These are phyloP conservation scores for Latrodectus elegans DNA, from an alignment of 2,888 invertebrate species.

Conservation along the genomic window DNA sequence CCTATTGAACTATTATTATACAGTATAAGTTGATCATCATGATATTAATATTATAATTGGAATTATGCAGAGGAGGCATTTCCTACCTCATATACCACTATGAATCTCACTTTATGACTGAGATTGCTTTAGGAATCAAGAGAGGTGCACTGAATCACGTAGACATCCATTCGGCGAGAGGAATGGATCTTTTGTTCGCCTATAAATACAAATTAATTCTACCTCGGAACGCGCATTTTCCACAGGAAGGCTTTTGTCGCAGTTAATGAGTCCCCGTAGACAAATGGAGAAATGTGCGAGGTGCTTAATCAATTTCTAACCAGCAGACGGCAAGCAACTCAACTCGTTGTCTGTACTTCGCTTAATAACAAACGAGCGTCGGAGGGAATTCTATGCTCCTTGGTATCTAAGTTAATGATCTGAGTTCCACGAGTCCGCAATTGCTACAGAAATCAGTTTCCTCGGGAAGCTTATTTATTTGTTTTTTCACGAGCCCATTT, in stretches of 20 bases:
- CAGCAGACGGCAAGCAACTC: conserved; percentile 42
- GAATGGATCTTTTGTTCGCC: conserved; percentile 53
- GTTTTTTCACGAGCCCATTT: too few relatives aligned
- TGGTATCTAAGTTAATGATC: conserved; percentile 51
- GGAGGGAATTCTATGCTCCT: conserved; percentile 45
- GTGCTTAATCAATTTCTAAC: conserved; percentile 60
- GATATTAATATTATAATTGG: too few relatives aligned
- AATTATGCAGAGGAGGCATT: too few relatives aligned
- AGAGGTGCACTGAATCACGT: neutral
- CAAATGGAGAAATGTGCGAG: conserved; percentile 56
- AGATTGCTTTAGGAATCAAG: too few relatives aligned
- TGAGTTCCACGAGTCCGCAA: conserved; percentile 4
- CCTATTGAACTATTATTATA: too few relatives aligned
- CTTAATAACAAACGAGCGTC: conserved; percentile 59
- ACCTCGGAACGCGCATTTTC: conserved; percentile 31
- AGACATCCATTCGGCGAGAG: conserved; percentile 18
- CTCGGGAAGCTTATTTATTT: too few relatives aligned
- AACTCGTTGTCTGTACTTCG: conserved; percentile 34
- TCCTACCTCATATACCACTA: too few relatives aligned
- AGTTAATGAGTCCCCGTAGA: conserved; percentile 62
- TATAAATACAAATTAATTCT: conserved; percentile 61
- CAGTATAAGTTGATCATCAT: too few relatives aligned
- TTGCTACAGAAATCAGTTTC: conserved; percentile 33
- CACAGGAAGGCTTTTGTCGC: conserved; percentile 37
- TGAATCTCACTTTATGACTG: too few relatives aligned